A percentile compares a stretch with the other conserved stretches of the same genome.
Conservation (phyloP, 2,113 vertebrate species). For the Archilochus colubris region DNA sequence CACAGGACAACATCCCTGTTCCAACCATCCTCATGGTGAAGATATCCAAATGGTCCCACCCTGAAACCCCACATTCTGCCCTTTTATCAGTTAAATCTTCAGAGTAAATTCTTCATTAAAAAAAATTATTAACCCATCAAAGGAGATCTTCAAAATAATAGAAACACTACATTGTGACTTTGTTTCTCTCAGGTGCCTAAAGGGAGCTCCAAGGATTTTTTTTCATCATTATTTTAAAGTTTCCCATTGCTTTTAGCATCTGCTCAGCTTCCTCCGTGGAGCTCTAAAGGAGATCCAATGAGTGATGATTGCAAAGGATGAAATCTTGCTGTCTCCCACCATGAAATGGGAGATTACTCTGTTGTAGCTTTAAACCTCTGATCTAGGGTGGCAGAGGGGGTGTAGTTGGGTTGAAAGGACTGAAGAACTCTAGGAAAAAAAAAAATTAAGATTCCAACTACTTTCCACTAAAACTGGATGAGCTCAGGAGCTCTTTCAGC, state of each 20-base stretch:
- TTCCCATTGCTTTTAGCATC: background rate
- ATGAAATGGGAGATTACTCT: background rate
- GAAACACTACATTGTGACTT: background rate
- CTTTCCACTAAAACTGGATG: background rate
- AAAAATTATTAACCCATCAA: background rate
- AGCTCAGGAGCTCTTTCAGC: background rate
- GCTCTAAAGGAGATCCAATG: background rate
- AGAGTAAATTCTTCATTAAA: too few species aligned
- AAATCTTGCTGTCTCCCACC: background rate
- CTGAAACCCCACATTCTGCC: too few species aligned
- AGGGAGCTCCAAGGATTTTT: background rate
- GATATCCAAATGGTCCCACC: too few species aligned
- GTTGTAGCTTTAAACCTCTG: background rate
- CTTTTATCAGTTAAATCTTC: too few species aligned
- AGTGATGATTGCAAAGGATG: background rate
- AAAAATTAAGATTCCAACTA: background rate
- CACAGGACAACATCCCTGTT: too few species aligned
- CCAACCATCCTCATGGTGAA: too few species aligned
- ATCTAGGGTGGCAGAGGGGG: background rate
- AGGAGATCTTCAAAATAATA: slow-evolving; percentile 29
- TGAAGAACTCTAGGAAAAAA: background rate
- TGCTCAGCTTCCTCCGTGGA: background rate
- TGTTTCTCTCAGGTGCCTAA: background rate
- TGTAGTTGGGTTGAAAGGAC: background rate
- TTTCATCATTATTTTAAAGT: background rate